Evolutionary conservation across 2,888 invertebrate species (phyloP).

Genomic region (Cryptocheilus praepositus): DNA sequence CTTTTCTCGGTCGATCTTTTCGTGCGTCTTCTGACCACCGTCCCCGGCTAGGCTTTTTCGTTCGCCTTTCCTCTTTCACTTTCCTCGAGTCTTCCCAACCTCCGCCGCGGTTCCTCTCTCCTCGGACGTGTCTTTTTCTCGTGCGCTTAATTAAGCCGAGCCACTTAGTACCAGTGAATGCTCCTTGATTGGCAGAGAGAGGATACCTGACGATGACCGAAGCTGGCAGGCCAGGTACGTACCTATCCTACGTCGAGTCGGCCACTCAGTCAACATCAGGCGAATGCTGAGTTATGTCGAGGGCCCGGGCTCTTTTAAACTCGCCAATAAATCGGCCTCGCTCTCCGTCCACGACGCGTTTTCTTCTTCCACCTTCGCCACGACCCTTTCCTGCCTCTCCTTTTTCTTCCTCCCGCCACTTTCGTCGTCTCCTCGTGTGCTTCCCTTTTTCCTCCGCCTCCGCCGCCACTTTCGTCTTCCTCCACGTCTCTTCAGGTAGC

Average conservation of each 20-base stretch:
- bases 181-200: conserved; percentile 65
- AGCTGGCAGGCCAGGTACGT: conserved; percentile 44
- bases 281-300: conserved; percentile 68
- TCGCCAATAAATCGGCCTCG: conserved; percentile 66
- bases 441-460: conserved; percentile 6
- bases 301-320: conserved; percentile 68
- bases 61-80: conserved; percentile 11
- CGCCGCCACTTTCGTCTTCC: conserved; percentile 4
- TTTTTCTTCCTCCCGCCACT: conserved; percentile 28
- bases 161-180: conserved; percentile 66
- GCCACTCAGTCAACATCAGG: conserved; percentile 67
- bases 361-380: conserved; percentile 22
- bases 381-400: conserved; percentile 13
- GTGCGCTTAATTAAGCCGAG: conserved; percentile 66
- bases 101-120: too few relatives aligned
- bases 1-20: conserved; percentile 23
- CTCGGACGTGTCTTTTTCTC: conserved; percentile 36
- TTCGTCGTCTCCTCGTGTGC: conserved; percentile 31
- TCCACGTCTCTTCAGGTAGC: conserved; percentile 49
- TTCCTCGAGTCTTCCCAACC: not conserved
- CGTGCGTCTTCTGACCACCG: conserved; percentile 3
- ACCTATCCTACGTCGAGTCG: conserved; percentile 53
- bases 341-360: conserved; percentile 43
- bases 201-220: conserved; percentile 52
- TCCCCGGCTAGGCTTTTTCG: conserved; percentile 14